Base-by-base conservation (phyloP, 1,140 invertebrate genomes). In the Ips typographus region DNA sequence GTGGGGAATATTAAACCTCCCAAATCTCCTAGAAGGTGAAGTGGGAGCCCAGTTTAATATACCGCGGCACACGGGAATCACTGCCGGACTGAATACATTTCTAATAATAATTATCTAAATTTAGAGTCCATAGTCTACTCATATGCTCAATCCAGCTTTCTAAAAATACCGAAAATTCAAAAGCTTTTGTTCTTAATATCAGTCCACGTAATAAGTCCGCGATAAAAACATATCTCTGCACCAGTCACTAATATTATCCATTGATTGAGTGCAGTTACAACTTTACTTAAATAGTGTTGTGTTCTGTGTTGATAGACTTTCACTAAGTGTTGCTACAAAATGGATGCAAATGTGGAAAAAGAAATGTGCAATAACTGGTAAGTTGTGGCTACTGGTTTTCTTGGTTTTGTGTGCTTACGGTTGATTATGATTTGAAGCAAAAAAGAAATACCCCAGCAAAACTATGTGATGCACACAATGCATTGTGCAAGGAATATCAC, bases 381-480 rank as follows among this genome's bases (percentile, higher is more conserved):
- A 77, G 77, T 74, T n/a, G 6, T 5, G 1, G 36, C 3, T 59
- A 55, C 8, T 6, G 37, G 7, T 39, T 56, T 59, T 42, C 39
- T 40, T 40, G 39, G 2, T 59, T 41, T 4, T 40, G 37, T 7
- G 41, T 55, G 5, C 52, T 55, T 55, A 8, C 36, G 36, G 36
- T 47, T 47, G 4, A n/a, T 47, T 47, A n/a, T 47, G 44, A 5
- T 55, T 55, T 72, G 22, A 57, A 80, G 79, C 68, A 80, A 80
- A 76, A 77, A 77, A 55, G 79, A 80, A 72, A 79, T 80, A 3
- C 79, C 79, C 1, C 78, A 80, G 38, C 43, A 59, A n/a, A 80
- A 80, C 67, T 80, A 80, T 76, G 78, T 80, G 6, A 80, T 80
- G 79, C 79, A 80, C 65, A 77, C 76, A 36, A 78, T 75, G 43